phyloP scores from a whole-genome alignment of 2,113 vertebrate species.

The Mesitornis unicolor region DNA sequence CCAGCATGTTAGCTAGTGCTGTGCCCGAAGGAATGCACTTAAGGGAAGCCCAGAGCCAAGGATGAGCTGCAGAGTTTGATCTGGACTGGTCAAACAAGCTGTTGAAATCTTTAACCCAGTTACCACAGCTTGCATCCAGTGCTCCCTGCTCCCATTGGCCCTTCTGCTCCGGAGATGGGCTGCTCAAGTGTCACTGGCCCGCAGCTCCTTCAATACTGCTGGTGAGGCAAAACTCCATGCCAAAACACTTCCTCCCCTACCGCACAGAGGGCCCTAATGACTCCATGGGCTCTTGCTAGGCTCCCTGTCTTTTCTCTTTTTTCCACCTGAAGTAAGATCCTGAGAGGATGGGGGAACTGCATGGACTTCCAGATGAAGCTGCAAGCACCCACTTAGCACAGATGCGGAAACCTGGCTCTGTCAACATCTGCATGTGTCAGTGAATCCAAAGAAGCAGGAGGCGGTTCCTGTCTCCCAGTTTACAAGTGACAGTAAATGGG shows the following conservation, averaged over 20 bases:
- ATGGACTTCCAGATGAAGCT: not conserved
- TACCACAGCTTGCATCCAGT: not conserved
- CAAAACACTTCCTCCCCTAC: not conserved
- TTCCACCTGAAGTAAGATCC: not conserved
- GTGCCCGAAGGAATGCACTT: not conserved
- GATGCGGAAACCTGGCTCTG: fast-evolving
- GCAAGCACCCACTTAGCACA: not conserved
- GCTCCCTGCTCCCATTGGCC: not conserved
- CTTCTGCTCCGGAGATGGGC: not conserved
- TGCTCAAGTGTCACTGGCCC: not conserved
- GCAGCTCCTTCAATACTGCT: not conserved
- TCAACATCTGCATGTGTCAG: fast-evolving
- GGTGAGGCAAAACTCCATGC: not conserved
- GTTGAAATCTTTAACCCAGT: not conserved
- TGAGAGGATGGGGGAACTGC: fast-evolving
- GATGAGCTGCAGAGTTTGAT: not conserved
- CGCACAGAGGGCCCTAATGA: not conserved
- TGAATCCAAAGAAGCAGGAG: not conserved
- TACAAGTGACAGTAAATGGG: not conserved
- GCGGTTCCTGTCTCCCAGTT: not conserved
- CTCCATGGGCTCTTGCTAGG: not conserved
- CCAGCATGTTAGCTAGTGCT: not conserved
- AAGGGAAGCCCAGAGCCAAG: not conserved
- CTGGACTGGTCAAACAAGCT: not conserved
- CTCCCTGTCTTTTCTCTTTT: not conserved